Evolutionary conservation across 2,797 vertebrate species (phyloP).

Genomic region (Aselliscus stoliczkanus): DNA sequence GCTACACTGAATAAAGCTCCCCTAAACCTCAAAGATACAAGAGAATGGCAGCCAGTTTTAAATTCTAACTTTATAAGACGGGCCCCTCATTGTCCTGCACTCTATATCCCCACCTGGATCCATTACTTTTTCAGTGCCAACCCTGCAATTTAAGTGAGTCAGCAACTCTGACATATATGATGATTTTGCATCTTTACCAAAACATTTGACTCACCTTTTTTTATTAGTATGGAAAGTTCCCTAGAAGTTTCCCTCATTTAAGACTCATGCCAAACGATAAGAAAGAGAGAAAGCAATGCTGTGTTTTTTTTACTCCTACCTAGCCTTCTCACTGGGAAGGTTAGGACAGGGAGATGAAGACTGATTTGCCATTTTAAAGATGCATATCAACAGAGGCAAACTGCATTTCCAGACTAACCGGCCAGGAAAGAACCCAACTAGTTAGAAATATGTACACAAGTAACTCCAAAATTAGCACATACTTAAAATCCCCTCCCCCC

Average conservation of each 20-base stretch:
- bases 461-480: neutral
- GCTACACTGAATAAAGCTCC: neutral
- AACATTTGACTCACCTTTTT: conserved; percentile 29
- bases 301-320: neutral
- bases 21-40: neutral
- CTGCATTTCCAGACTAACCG: neutral
- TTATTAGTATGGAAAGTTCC: neutral
- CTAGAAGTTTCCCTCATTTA: neutral
- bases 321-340: neutral
- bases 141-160: neutral
- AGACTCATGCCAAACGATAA: neutral
- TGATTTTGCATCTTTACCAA: neutral
- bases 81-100: neutral
- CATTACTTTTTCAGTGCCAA: neutral
- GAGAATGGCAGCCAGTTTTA: neutral
- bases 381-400: neutral
- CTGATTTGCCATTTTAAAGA: neutral
- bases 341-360: neutral
- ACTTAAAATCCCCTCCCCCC: neutral
- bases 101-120: too few species aligned
- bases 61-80: neutral
- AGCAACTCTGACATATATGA: neutral
- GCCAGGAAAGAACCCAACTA: neutral
- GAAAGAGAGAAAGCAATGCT: neutral
- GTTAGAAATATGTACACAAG: neutral